Evolutionary conservation across 1,140 invertebrate genomes (phyloP).

Genomic region (Planococcus citri): DNA sequence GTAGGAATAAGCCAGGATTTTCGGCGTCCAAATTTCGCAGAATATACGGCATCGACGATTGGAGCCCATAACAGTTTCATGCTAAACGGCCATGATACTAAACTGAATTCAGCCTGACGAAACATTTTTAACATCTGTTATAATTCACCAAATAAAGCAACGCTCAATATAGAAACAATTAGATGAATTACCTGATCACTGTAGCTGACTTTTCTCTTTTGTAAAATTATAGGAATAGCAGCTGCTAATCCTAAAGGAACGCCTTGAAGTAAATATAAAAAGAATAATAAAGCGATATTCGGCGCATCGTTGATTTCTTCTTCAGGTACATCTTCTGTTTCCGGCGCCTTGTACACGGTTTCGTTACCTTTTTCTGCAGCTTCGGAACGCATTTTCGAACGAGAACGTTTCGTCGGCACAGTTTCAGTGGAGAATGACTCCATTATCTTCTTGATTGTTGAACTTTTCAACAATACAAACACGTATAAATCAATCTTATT

Average conservation of each 20-base stretch:
- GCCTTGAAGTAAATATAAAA: conserved; percentile 89
- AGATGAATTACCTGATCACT: conserved; percentile 51
- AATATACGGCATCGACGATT: conserved; percentile 86
- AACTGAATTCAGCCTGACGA: conserved; percentile 92
- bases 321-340: not conserved
- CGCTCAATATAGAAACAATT: not conserved
- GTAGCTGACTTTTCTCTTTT: conserved; percentile 80
- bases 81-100: conserved; percentile 96
- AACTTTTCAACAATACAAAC: not conserved
- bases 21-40: conserved; percentile 67
- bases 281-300: conserved; percentile 74
- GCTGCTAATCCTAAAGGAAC: conserved; percentile 87
- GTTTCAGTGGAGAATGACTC: conserved; percentile 1
- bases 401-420: conserved; percentile 4
- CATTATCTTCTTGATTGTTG: not conserved
- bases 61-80: conserved; percentile 97
- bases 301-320: conserved; percentile 39
- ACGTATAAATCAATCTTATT: not conserved
- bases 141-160: no score
- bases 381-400: not conserved
- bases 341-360: not conserved
- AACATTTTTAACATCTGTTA: conserved; percentile 18
- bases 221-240: conserved; percentile 89
- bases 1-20: conserved; percentile 96
- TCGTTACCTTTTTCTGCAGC: not conserved